Evolutionary conservation across 2,113 vertebrate species (phyloP).

Genomic region (Stigmatopora argus): DNA sequence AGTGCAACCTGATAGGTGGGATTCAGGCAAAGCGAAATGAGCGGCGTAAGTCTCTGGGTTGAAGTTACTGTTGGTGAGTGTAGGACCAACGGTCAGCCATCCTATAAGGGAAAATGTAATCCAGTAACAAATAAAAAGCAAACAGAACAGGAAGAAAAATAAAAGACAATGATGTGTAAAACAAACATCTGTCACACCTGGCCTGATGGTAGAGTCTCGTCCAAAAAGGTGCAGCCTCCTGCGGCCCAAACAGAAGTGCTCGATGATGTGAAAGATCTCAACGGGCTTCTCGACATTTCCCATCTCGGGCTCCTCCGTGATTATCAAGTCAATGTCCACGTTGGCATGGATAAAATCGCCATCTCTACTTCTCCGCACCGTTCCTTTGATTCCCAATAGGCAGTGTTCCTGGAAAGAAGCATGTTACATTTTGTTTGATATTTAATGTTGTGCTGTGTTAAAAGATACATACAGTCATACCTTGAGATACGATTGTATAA

Average conservation of each 20-base stretch:
- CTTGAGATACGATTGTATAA: not conserved
- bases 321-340: slow-evolving; percentile 96
- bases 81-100: slow-evolving; percentile 95
- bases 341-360: slow-evolving; percentile 98
- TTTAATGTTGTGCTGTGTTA: not conserved
- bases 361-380: slow-evolving; percentile 88
- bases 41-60: slow-evolving; percentile 84
- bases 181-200: slow-evolving; percentile 68
- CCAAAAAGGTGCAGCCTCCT: slow-evolving; percentile 91
- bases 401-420: slow-evolving; percentile 82
- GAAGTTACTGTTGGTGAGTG: slow-evolving; percentile 96
- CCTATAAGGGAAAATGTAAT: slow-evolving; percentile 60
- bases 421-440: not conserved
- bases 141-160: not conserved
- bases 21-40: slow-evolving; percentile 80
- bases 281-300: slow-evolving; percentile 97
- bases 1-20: slow-evolving; percentile 87
- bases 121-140: not conserved
- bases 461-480: too few species aligned
- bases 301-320: slow-evolving; percentile 95
- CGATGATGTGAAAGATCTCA: slow-evolving; percentile 98
- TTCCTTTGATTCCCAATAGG: slow-evolving; percentile 97
- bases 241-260: slow-evolving; percentile 93
- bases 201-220: slow-evolving; percentile 92
- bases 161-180: not conserved